A percentile compares a stretch with the other conserved stretches of the same genome.
Evolutionary conservation across 2,888 invertebrate species (phyloP).

Genomic region (Oxystoma pomonae): DNA sequence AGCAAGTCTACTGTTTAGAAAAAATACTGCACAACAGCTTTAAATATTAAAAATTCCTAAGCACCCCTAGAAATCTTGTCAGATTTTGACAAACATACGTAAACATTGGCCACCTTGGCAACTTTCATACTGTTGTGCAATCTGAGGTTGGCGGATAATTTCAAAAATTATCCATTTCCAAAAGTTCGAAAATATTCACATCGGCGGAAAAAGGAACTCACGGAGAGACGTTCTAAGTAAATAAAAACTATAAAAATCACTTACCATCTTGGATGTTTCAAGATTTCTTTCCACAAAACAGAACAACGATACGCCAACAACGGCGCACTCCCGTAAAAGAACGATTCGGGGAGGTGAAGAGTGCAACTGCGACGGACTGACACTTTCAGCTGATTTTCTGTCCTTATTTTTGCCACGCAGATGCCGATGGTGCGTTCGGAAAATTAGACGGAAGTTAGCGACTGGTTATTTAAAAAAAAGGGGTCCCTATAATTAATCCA

Average conservation of each 20-base stretch:
- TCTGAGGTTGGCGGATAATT: constrained; percentile 16
- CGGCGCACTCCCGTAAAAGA: constrained; percentile 85
- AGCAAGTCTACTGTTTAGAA: neutral
- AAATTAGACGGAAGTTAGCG: too few species aligned
- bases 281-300: constrained; percentile 67
- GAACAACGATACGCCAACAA: constrained; percentile 81
- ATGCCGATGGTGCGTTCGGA: too few species aligned
- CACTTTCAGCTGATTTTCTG: too few species aligned
- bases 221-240: constrained; percentile 4
- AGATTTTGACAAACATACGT: constrained; percentile 20
- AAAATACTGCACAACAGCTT: neutral
- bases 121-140: constrained; percentile 48
- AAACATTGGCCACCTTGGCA: constrained; percentile 20
- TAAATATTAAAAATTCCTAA: neutral
- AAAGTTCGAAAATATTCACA: neutral
- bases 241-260: constrained; percentile 41
- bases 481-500: too few species aligned
- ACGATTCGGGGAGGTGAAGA: constrained; percentile 25
- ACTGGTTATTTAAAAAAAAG: too few species aligned
- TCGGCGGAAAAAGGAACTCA: neutral
- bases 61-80: neutral
- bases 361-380: too few species aligned
- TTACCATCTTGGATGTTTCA: constrained; percentile 80
- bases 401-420: too few species aligned
- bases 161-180: neutral